Conservation (phyloP, 2,888 invertebrate genomes). For the Lepidocyrtinus sp. region DNA sequence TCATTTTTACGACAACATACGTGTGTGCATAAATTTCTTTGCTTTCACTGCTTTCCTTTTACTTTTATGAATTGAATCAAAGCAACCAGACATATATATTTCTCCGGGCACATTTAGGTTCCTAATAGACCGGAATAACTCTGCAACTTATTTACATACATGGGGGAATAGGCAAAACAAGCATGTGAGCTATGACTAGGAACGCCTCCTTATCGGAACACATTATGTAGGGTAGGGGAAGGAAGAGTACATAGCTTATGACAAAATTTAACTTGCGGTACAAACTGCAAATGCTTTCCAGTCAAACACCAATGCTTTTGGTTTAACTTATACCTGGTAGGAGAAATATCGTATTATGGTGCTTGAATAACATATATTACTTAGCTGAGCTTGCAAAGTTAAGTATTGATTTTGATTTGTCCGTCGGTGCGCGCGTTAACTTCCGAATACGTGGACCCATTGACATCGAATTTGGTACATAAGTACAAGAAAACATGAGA, state of each 20-base stretch:
- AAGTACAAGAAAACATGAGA: no score
- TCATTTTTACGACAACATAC: constrained; percentile 21
- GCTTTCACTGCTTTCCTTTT: constrained; percentile 1
- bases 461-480: no score
- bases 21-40: background rate
- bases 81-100: constrained; percentile 20
- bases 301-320: background rate
- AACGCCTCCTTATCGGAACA: constrained; percentile 45
- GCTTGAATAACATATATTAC: no score
- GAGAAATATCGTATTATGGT: no score
- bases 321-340: background rate
- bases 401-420: no score
- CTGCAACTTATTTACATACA: no score
- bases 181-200: constrained; percentile 4
- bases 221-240: constrained; percentile 33
- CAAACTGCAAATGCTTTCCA: background rate
- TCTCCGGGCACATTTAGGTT: constrained; percentile 28
- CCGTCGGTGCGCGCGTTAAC: no score
- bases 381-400: no score
- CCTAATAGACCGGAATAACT: no score
- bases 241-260: background rate
- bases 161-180: background rate
- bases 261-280: background rate
- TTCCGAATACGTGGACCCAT: no score
- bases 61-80: background rate